These are phyloP conservation scores for Benthosema pterotum DNA, from an alignment of 2,797 vertebrate genomes.

Conservation along the genomic window DNA sequence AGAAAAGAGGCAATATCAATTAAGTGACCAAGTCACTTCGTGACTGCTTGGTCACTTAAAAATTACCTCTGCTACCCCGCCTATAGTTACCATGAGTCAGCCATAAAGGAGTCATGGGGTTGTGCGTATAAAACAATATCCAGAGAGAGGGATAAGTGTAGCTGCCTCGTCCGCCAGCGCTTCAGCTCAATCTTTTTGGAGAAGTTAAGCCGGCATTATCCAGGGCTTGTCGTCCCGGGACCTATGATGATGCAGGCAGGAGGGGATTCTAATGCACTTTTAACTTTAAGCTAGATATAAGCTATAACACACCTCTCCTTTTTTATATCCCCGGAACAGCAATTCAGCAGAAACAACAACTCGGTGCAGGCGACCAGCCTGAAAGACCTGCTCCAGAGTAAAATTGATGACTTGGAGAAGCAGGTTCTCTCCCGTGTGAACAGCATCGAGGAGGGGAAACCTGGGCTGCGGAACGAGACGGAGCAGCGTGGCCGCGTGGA, in stretches of 20 bases:
- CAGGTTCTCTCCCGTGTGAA: constrained; percentile 95
- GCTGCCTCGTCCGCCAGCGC: constrained; percentile 1
- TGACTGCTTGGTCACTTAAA: too few relatives aligned
- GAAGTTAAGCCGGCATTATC: constrained; percentile 28
- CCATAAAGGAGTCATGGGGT: too few relatives aligned
- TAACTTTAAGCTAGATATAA: not conserved
- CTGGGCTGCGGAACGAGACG: constrained; percentile 88
- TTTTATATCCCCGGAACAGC: constrained; percentile 76
- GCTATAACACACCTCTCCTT: constrained; percentile 10
- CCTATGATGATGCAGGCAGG: too few relatives aligned
- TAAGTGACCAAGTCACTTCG: too few relatives aligned
- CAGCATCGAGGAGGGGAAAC: constrained; percentile 93
- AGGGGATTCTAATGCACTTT: too few relatives aligned
- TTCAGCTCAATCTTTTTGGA: constrained; percentile 1
- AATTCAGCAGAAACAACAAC: constrained; percentile 94
- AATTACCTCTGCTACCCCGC: too few relatives aligned
- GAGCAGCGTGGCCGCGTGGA: constrained; percentile 94
- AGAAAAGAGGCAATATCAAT: too few relatives aligned
- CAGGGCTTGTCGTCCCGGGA: not conserved
- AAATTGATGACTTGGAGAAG: constrained; percentile 95
- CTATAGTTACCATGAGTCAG: too few relatives aligned
- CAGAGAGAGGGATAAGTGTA: constrained; percentile 12
- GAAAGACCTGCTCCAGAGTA: constrained; percentile 94
- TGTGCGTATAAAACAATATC: too few relatives aligned
- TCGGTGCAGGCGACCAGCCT: constrained; percentile 92